A percentile compares a stretch with the other conserved stretches of the same genome.
Evolutionary conservation across 2,113 vertebrate species (phyloP).

Genomic region (Sinocyclocheilus anshuiensis): DNA sequence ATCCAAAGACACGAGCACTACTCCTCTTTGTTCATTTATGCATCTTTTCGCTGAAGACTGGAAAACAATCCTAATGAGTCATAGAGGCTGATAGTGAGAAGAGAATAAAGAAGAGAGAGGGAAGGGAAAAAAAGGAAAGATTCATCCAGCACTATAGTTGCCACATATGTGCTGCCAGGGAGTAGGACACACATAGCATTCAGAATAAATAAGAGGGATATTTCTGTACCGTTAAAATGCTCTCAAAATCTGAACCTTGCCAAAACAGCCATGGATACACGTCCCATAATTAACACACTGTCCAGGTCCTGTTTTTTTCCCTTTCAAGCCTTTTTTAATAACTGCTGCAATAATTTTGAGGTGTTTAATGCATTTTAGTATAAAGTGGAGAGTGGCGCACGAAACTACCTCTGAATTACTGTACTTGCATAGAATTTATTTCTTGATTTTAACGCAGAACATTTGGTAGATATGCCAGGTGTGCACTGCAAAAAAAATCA

Average conservation of each 20-base stretch:
- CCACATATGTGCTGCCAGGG: conserved; percentile 15
- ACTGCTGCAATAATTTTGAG: not conserved
- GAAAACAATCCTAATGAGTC: conserved; percentile 68
- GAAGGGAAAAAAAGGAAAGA: not conserved
- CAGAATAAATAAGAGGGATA: conserved; percentile 7
- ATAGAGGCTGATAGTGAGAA: conserved; percentile 24
- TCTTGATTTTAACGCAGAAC: not conserved
- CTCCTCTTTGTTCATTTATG: conserved; percentile 67
- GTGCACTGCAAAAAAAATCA: not conserved
- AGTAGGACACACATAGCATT: conserved; percentile 23
- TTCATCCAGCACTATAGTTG: not conserved
- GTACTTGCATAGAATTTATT: not conserved
- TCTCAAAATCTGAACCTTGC: not conserved
- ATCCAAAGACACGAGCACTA: conserved; percentile 58
- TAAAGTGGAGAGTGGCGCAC: not conserved
- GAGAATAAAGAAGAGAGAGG: conserved; percentile 2
- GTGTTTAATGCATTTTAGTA: not conserved
- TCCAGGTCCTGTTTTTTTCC: not conserved
- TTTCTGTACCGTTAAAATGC: conserved; percentile 27
- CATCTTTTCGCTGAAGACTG: conserved; percentile 50
- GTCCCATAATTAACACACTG: conserved; percentile 23
- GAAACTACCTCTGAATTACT: not conserved
- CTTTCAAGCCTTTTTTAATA: not conserved
- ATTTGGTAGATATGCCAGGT: not conserved
- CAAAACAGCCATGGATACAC: conserved; percentile 14